Evolutionary conservation across 2,888 invertebrate species (phyloP), one percentile per base, ranked within the genome.

Genomic region (Pharmacophagus antenor): DNA sequence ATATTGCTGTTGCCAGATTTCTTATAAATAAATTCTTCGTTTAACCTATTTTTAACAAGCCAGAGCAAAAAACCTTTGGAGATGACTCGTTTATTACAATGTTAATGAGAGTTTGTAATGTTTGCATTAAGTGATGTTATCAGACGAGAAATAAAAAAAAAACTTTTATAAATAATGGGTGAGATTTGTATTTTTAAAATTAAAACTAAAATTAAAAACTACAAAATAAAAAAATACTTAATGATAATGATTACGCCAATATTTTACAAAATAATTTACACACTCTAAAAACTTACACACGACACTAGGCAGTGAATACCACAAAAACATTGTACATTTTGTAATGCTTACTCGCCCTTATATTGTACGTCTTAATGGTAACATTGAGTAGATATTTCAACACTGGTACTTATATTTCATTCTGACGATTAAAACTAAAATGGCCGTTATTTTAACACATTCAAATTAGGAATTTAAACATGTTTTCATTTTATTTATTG

Each of bases 181-280:
- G 80, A 82, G 79, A 79, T 80, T 76, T 78, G 68, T 77, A 70
- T 72, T 73, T 58, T 41, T 63, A 62, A 57, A 52, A 56, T 61
- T 62, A 64, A 25, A 61, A 58, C n/a, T n/a, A n/a, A n/a, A n/a
- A n/a, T n/a, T 57, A 55, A 57, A 54, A 17, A 47, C 55, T 63
- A 37, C n/a, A 58, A 20, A 41, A 22, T 50, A 41, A 47, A 23
- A 56, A 42, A 63, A 62, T 62, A 44, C 61, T 49, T 59, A 55
- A 66, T 70, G 68, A 65, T 69, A 67, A 59, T 68, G 71, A 68
- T 67, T 74, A 78, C 63, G 70, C 71, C 76, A 77, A 80, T 84
- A 84, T 82, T 79, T 77, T 83, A 84, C 81, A 85, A 74, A 71
- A 84, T 84, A 84, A 83, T 84, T 85, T 86, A 85, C 79, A 85